Base-by-base conservation (phyloP, 2,113 vertebrate genomes). In the Crotalus horridus region DNA sequence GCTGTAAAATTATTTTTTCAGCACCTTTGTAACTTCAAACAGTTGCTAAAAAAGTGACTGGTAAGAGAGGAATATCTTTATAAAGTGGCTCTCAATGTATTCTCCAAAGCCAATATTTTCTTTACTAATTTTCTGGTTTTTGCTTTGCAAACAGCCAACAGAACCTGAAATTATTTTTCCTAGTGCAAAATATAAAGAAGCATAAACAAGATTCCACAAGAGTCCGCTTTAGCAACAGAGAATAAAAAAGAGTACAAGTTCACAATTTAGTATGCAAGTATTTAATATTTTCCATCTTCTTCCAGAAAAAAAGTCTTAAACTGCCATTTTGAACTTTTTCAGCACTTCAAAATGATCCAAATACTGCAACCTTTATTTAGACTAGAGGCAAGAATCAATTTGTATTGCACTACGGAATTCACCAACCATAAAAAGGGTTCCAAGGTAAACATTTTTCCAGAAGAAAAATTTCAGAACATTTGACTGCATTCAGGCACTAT, bases 181-280 rank as follows among this genome's bases (percentile, higher is more conserved):
- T 64, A 87, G 17, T 91, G 3, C 9, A 39, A 93, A 48, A 3
- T 55, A 85, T 20, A 90, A 8, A 2, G 51, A 21, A 91, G 85
- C 20, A 81, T 29, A 93, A 94, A 91, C 21, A 85, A 23, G 9
- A 74, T 91, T 92, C 51, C 81, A 81, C 29, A 69, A 86, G 91
- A 92, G 48, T 85, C 58, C 58, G 8, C n/a, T 54, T 91, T 85
- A 64, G 90, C 90, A 94, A 93, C 92, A 90, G 15, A 26, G 11
- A 89, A 89, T 33, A 24, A 48, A n/a, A 20, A 87, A 85, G 20
- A 55, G 51, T n/a, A 94, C 95, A 51, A 29, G n/a, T 91, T 93
- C 91, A 90, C 6, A 0, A 92, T 59, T 48, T 93, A 53, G n/a
- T 13, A 56, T 20, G 55, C 43, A 53, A 81, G 29, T 88, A 48